Percentiles rank a stretch among this genome's conserved stretches.
Evolutionary conservation across 2,113 vertebrate species (phyloP).

Genomic region (Pitta sordida): DNA sequence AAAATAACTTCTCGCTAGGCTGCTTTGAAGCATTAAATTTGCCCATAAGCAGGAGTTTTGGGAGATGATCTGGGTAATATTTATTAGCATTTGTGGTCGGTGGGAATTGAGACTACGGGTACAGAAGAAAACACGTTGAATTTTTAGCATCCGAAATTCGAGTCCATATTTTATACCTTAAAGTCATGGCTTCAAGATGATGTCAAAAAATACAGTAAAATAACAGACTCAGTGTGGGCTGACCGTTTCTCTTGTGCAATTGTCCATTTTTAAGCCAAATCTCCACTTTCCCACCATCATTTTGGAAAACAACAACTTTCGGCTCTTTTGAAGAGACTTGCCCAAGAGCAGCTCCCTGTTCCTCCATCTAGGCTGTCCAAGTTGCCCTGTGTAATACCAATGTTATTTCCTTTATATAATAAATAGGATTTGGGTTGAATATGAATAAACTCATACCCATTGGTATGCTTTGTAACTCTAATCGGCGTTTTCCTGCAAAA

Average conservation of each 20-base stretch:
- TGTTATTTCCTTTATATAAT: conserved; percentile 76
- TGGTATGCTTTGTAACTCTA: conserved; percentile 69
- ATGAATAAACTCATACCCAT: conserved; percentile 62
- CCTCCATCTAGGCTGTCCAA: neutral
- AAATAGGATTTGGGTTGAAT: conserved; percentile 72
- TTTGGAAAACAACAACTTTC: neutral
- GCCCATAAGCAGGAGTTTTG: neutral
- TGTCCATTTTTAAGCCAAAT: neutral
- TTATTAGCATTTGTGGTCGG: neutral
- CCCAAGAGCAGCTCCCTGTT: neutral
- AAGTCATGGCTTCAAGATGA: neutral
- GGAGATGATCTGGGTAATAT: rapidly evolving
- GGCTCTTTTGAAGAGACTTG: neutral
- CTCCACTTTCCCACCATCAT: neutral
- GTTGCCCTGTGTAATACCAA: conserved; percentile 50
- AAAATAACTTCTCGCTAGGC: neutral
- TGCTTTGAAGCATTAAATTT: neutral
- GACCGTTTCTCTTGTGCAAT: neutral
- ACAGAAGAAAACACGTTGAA: rapidly evolving
- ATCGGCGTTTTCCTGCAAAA: conserved; percentile 69
- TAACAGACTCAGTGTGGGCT: rapidly evolving
- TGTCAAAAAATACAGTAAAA: neutral
- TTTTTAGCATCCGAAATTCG: neutral
- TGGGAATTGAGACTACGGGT: rapidly evolving
- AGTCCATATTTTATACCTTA: rapidly evolving